Evolutionary conservation across 1,140 invertebrate species (phyloP).

Genomic region (Cherax quadricarinatus): DNA sequence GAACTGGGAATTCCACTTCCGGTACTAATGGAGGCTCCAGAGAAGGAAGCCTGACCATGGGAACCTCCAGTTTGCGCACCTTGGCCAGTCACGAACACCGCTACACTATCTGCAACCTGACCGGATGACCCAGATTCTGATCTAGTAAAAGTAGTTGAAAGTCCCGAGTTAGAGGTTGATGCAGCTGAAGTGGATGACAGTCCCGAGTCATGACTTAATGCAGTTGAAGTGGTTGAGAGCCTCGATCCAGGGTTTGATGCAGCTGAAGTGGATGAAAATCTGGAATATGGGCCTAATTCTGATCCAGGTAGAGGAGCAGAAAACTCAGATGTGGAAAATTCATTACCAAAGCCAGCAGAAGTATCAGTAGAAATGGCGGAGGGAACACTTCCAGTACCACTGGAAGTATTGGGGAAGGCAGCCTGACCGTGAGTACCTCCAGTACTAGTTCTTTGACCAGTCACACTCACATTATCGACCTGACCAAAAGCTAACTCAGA

Average conservation of each 20-base stretch:
- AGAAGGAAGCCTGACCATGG: not conserved
- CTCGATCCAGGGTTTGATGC: not conserved
- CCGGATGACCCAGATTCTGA: not conserved
- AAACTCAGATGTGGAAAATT: not conserved
- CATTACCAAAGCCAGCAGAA: not conserved
- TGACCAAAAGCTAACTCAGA: not conserved
- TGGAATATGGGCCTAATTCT: not conserved
- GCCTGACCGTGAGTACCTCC: not conserved
- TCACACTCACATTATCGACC: too few species aligned
- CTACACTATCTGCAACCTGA: constrained; percentile 3
- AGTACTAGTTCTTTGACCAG: too few species aligned
- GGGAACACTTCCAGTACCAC: not conserved
- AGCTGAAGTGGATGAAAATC: not conserved
- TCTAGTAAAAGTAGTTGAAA: not conserved
- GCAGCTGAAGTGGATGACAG: not conserved
- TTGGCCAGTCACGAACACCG: constrained; percentile 15
- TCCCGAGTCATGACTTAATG: not conserved
- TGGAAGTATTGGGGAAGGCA: not conserved
- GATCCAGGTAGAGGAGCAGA: too few species aligned
- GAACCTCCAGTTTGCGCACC: not conserved
- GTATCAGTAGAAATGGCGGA: not conserved
- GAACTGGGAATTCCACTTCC: not conserved
- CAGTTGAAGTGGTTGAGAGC: not conserved
- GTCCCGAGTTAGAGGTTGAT: not conserved
- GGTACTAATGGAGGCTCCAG: not conserved